phyloP scores from a whole-genome alignment of 1,140 invertebrate species.

The Octopus sinensis region DNA sequence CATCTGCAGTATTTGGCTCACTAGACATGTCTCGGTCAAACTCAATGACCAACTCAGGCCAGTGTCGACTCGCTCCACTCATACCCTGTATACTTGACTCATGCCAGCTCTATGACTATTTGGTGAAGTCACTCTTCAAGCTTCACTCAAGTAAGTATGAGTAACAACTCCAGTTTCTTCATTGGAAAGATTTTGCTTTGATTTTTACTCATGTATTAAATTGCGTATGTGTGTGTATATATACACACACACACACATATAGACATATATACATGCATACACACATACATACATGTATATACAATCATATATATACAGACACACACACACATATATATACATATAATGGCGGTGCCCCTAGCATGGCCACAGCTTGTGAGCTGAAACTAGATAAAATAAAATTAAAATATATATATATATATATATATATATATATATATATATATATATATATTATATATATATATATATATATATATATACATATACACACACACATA shows the following conservation, averaged over 20 bases:
- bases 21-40: conserved; percentile 89
- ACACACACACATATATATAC: no score
- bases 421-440: no score
- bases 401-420: no score
- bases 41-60: conserved; percentile 94
- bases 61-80: conserved; percentile 91
- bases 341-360: no score
- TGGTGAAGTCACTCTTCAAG: conserved; percentile 92
- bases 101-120: conserved; percentile 91
- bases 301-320: no score
- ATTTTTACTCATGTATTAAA: not conserved
- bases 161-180: not conserved
- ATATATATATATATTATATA: no score
- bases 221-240: conserved; percentile 13
- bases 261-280: no score
- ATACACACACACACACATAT: conserved; percentile 21
- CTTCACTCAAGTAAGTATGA: conserved; percentile 73
- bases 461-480: no score
- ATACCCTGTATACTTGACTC: conserved; percentile 98
- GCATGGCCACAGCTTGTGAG: no score
- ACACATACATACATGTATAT: no score
- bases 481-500: no score
- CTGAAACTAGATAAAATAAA: no score
- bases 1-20: conserved; percentile 80
- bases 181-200: not conserved